phyloP scores from a whole-genome alignment of 53 echinoderm and acorn worm genomes.

The Hippasteria phrygiana region DNA sequence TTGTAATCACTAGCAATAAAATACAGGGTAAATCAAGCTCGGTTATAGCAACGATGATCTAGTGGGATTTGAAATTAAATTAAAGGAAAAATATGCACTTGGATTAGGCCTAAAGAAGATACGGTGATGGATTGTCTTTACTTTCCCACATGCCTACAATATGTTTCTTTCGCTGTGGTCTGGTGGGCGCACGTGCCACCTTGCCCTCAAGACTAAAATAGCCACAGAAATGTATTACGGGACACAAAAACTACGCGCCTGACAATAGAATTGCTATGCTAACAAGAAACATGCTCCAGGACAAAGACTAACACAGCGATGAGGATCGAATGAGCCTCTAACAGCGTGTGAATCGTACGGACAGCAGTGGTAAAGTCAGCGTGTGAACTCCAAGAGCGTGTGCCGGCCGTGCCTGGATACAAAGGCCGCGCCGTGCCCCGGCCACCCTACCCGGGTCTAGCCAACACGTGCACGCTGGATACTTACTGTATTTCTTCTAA shows the following conservation, averaged over 20 bases:
- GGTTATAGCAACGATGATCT: too few relatives aligned
- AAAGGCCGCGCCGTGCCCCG: neutral
- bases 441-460: neutral
- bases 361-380: neutral
- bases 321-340: neutral
- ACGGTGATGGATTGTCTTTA: too few relatives aligned
- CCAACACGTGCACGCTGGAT: constrained; percentile 5
- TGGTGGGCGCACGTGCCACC: neutral
- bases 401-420: neutral
- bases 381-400: neutral
- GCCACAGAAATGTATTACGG: too few relatives aligned
- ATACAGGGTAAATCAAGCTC: too few relatives aligned
- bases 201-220: too few relatives aligned
- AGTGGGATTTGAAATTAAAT: too few relatives aligned
- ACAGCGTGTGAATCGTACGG: constrained; percentile 25
- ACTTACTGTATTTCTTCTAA: neutral
- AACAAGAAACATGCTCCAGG: constrained; percentile 16
- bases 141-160: neutral
- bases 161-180: neutral
- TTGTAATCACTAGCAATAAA: too few relatives aligned
- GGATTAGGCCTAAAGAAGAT: too few relatives aligned
- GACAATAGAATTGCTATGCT: constrained; percentile 4
- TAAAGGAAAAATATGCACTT: too few relatives aligned
- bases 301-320: neutral
- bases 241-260: too few relatives aligned